Evolutionary conservation across 1,140 invertebrate genomes (phyloP), one percentile per base, ranked within the genome.

Genomic region (Pseudomyrmex cubaensis): DNA sequence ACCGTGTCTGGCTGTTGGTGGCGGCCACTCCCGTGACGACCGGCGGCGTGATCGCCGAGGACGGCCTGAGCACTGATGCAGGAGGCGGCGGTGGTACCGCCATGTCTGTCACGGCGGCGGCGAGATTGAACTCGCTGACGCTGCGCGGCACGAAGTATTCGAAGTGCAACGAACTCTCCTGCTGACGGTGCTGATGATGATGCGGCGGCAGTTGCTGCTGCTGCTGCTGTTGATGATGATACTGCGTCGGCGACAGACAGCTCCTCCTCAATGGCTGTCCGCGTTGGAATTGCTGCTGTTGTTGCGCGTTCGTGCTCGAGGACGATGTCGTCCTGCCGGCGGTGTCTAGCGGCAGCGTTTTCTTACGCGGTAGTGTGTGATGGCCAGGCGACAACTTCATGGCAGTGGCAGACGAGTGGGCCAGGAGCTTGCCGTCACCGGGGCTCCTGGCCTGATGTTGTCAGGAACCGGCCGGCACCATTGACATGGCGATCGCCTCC

Each of bases 111-210:
- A 96, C 95, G 2, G 95, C 95, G 0, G 95, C 95, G 0, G 95
- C 96, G 48, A 97, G 90, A 91, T 97, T 97, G 87, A 97, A 97
- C 90, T 97, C 97, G 91, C 97, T 97, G 35, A 97, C 95, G 93
- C 97, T 97, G 74, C 97, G 95, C 62, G 97, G 97, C 72, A 97
- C 97, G 92, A 97, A 97, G 91, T 97, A 97, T 90, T 97, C 97
- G 57, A 97, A 95, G 72, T 96, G 95, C 46, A 96, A 93, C 67
- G 96, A 89, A 56, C 87, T 85, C 84, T 96, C 96, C 10, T 93
- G 91, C 54, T 93, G 92, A 83, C 87, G 82, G 8, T 90, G 88
- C n/a, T 84, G 83, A 56, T 87, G 85, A 25, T 87, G 87, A 74
- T 88, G 89, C 4, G 85, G n/a, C 5, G 90, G 89, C 85, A 96